phyloP scores from a whole-genome alignment of 2,797 vertebrate genomes.

The Vireo griseus region DNA sequence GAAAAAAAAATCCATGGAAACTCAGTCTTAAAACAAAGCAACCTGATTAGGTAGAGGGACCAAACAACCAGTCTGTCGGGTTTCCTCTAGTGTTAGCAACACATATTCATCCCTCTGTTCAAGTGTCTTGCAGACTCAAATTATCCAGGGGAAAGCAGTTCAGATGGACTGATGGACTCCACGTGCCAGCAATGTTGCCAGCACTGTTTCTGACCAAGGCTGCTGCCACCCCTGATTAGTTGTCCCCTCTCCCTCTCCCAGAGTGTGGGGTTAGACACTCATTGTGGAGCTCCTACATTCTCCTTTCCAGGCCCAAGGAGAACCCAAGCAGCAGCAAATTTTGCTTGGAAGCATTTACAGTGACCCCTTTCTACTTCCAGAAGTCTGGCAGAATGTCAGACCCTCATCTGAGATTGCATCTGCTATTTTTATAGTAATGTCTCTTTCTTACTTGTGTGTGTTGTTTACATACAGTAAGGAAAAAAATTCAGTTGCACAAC shows the following conservation, averaged over 20 bases:
- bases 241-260: not conserved
- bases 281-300: not conserved
- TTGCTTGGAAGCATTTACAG: not conserved
- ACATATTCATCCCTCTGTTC: not conserved
- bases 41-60: not conserved
- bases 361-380: not conserved
- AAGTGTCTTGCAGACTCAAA: not conserved
- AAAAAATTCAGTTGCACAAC: not conserved
- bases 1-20: not conserved
- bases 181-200: not conserved
- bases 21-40: not conserved
- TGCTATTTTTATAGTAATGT: not conserved
- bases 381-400: not conserved
- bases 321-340: not conserved
- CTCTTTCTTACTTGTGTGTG: not conserved
- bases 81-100: not conserved
- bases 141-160: not conserved
- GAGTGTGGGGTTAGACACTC: not conserved
- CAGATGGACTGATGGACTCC: not conserved
- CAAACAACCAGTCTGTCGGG: not conserved
- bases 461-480: not conserved
- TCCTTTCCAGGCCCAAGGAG: not conserved
- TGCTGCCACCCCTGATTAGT: not conserved
- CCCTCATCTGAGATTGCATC: not conserved
- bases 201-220: not conserved